Percentiles rank a stretch among this genome's conserved stretches.
These are phyloP conservation scores for Myrmophylax atrothorax DNA, from an alignment of 2,113 vertebrate genomes.

Conservation along the genomic window DNA sequence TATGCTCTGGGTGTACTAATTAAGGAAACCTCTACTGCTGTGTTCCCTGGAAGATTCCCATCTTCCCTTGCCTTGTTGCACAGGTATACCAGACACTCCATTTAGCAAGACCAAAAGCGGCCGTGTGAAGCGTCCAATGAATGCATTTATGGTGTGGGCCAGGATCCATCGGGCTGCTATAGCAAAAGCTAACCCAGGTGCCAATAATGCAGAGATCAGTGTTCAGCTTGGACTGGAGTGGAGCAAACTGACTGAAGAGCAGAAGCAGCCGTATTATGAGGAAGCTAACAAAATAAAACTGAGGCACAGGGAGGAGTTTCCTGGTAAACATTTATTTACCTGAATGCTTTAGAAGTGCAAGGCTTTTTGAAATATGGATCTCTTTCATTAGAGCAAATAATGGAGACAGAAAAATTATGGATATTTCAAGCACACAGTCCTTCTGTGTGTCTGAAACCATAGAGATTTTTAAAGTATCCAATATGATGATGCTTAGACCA, in stretches of 20 bases:
- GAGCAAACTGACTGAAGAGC: constrained; percentile 84
- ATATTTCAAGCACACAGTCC: background rate
- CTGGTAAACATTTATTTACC: constrained; percentile 74
- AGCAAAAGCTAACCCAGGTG: constrained; percentile 74
- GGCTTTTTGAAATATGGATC: background rate
- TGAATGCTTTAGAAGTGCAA: background rate
- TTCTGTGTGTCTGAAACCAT: background rate
- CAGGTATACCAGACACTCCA: constrained; percentile 77
- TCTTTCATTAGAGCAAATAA: background rate
- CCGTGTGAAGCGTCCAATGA: constrained; percentile 85
- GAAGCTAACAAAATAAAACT: constrained; percentile 82
- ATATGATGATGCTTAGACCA: background rate
- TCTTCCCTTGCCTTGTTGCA: constrained; percentile 39
- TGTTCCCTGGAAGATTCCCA: constrained; percentile 12
- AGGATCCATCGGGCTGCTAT: constrained; percentile 79
- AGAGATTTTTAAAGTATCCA: background rate
- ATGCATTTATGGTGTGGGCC: constrained; percentile 88
- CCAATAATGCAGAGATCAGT: constrained; percentile 75
- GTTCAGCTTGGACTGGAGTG: constrained; percentile 83
- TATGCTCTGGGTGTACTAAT: background rate
- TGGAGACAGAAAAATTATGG: background rate
- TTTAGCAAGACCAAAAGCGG: constrained; percentile 77
- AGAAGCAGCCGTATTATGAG: constrained; percentile 85
- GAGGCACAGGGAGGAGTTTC: constrained; percentile 82
- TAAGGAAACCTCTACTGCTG: background rate